Base-by-base conservation (phyloP, 2,797 vertebrate species). In the Novumbra hubbsi region DNA sequence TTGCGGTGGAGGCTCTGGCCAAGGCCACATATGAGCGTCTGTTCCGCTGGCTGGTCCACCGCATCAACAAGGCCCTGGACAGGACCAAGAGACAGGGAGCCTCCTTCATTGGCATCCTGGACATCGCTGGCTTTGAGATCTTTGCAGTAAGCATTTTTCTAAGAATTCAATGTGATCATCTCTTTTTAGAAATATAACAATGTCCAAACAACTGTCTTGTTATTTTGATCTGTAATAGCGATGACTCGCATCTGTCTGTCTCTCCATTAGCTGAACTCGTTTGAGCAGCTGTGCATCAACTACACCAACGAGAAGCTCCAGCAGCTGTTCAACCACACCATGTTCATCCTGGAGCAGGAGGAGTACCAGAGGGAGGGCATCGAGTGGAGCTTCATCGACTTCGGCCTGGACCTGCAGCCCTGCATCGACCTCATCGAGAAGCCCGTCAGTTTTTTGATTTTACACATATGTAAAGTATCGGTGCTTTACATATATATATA, bases 301-400 rank as follows among this genome's bases (percentile, higher is more conserved):
- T 96, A 96, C 85, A 96, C 95, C 78, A 96, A 96, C 0, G 95
- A 96, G 91, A 96, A 96, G 89, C 92, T 96, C 84, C 93, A 98
- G 87, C 95, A 96, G 80, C 91, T 96, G 11, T 96, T 96, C 92
- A 96, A 96, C 90, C 95, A 96, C 86, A 96, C 95, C 27, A 96
- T 96, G 95, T 96, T 96, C 84, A 90, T 96, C 84, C 93, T 96
- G 88, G 95, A 96, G 90, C 96, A 96, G 87, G 96, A 96, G 84
- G 96, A 96, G 69, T 96, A 97, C 83, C 96, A 97, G 80, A 91
- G 95, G 0, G 95, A 97, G 84, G 95, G 96, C 65, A 97, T 97
- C n/a, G 95, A 96, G 90, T 96, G 96, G 96, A 96, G 95, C 87
- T 96, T 96, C 89, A 96, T 96, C 49, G 96, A 96, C 81, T 96